Base-by-base conservation (phyloP, 2,888 invertebrate genomes). In the Rapana venosa region DNA sequence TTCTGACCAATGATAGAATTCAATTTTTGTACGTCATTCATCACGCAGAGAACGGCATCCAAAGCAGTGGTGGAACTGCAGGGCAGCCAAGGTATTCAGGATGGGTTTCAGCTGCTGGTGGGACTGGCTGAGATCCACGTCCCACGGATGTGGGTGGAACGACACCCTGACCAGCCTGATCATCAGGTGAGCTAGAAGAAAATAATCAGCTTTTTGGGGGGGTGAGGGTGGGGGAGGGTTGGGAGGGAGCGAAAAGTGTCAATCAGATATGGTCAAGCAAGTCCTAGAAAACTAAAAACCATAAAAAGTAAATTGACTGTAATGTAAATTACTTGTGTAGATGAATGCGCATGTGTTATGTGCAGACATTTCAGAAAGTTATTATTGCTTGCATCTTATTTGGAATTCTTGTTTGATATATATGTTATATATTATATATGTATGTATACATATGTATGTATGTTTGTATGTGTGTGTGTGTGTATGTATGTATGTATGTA, bases 91-190 rank as follows among this genome's bases (percentile, higher is more conserved):
- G 90, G 92, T 22, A 92, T 96, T 22, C 92, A 92, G 5, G 93
- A 95, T 87, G 96, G 96, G 88, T 96, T 96, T 92, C 94, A 95
- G 87, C 93, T 96, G 35, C 92, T 95, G 70, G 94, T 96, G 89
- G 94, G 94, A 32, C 93, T 96, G 56, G 95, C 96, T 26, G 96
- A 96, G 90, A 94, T 96, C 81, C 96, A 96, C 92, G 95, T 96
- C 20, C 96, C 96, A 8, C 92, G 96, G 87, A 95, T 97, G 95
- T 96, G 96, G 95, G 95, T 96, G 15, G 96, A 96, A 93, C 93
- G 93, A 83, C 93, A 95, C 89, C 93, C 94, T 13, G 93, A 93
- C n/a, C 91, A 93, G 35, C 90, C 87, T 22, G 91, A 94, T 22
- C 93, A 94, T 35, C 94, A 94, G 94, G 95, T 95, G 89, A 84